Evolutionary conservation across 2,113 vertebrate genomes (phyloP).

Genomic region (Edolisoma coerulescens): DNA sequence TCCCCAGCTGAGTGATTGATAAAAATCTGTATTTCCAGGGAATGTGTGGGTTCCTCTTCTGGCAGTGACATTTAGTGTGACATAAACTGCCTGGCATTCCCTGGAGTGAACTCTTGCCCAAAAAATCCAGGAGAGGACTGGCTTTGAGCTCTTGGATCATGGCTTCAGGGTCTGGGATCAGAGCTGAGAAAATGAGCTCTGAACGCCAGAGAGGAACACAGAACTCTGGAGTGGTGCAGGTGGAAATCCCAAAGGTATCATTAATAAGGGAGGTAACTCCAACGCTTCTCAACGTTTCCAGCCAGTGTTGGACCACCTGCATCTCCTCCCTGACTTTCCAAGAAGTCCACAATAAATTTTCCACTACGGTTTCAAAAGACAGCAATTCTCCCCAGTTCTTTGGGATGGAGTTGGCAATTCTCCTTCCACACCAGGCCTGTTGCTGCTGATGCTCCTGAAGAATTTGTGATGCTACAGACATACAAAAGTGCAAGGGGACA

Average conservation of each 20-base stretch:
- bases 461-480: accelerated
- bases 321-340: neutral
- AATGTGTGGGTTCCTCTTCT: neutral
- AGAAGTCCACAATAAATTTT: neutral
- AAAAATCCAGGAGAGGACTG: neutral
- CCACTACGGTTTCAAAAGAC: neutral
- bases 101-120: neutral
- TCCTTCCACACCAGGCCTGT: neutral
- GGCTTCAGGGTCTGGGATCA: neutral
- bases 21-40: neutral
- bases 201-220: neutral
- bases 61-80: neutral
- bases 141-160: neutral
- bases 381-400: neutral
- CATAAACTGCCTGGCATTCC: neutral
- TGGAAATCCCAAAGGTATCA: neutral
- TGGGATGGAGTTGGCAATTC: neutral
- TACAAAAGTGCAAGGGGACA: neutral
- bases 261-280: neutral
- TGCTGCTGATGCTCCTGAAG: neutral
- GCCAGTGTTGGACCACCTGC: neutral
- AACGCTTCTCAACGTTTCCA: neutral
- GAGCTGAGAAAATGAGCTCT: neutral
- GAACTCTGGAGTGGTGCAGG: neutral
- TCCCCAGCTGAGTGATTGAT: neutral